Base-by-base conservation (phyloP, 2,888 invertebrate species). In the Catocala sponsa region DNA sequence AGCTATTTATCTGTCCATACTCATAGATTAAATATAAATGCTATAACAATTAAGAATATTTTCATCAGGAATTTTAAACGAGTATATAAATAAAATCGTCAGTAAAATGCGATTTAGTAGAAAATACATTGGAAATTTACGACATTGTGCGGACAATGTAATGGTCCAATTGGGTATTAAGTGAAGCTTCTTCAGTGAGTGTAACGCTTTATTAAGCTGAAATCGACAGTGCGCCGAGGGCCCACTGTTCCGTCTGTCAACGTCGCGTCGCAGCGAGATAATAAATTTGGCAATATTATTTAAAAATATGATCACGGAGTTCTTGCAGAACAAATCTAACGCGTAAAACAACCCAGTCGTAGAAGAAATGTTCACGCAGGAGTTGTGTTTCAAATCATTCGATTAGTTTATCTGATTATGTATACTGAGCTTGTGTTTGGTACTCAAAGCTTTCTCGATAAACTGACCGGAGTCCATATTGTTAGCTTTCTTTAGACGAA, bases 161-260 rank as follows among this genome's bases (percentile, higher is more conserved):
- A 74, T 59, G 55, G 50, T 64, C 55, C 59, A 42, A 58, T 64
- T 61, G 68, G 55, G 58, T 60, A 59, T 63, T 63, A 63, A 72
- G 78, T 73, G 70, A 68, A 70, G 56, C 60, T 61, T 69, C 53
- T 74, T 60, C 53, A 53, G 55, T 54, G 55, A 64, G 68, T 63
- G 59, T 67, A 63, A 70, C 51, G 56, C 70, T 67, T 65, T 70
- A 67, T 62, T 62, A 63, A 66, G 58, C 61, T 68, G 50, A 68
- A 65, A 72, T 54, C 54, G 42, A 58, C 55, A 44, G 35, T 11
- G 47, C 42, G 50, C 11, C 50, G 33, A 59, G 49, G 44, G 52
- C 35, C 59, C 44, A 44, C 51, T 63, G 59, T 64, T 61, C 62
- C 62, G 58, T 63, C 63, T 67, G 63, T 67, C 68, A 63, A 59